Evolutionary conservation across 1,140 invertebrate species (phyloP), one percentile per base, ranked within the genome.

Genomic region (Trachymyrmex cornetzi): DNA sequence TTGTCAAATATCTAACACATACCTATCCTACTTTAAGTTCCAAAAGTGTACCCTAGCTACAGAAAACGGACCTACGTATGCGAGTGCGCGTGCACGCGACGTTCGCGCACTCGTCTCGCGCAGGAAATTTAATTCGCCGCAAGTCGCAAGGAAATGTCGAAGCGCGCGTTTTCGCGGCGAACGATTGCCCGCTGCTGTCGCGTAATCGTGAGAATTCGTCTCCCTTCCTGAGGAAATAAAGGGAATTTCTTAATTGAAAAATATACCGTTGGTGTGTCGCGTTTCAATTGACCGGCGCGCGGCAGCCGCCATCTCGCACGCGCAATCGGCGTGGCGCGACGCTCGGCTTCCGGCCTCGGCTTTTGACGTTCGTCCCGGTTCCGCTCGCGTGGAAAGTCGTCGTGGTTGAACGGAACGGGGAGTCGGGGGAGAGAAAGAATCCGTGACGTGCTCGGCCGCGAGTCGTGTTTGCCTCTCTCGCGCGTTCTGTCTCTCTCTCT

Each of bases 321-420:
- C 53, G 24, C 24, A 3, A 24, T 61, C 59, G 59, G 12, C 14
- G 19, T 6, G 19, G 53, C 16, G 14, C 6, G 53, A 24, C 22
- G 44, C 44, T 38, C 55, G 59, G 7, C 67, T 71, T 71, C 22
- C 22, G 44, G 77, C 9, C 14, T 50, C 53, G 38, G n/a, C 48
- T 87, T 44, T 88, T 89, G 88, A 90, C 84, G 85, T 89, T 89
- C 89, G 79, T 90, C 57, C 69, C 72, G 77, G 87, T 89, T 87
- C 63, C 79, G 89, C 89, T 91, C 90, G 87, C 89, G 90, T 91
- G 90, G 38, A 87, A 88, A 91, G 90, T 89, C 50, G 86, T 5
- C n/a, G 34, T 44, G 72, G 44, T 34, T 5, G 30, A 34, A 34
- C 30, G 4, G 27, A 14, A 38, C 34, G 34, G 69, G 11, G 38